Evolutionary conservation across 2,797 vertebrate genomes (phyloP).

Genomic region (Distichodus sexfasciatus): DNA sequence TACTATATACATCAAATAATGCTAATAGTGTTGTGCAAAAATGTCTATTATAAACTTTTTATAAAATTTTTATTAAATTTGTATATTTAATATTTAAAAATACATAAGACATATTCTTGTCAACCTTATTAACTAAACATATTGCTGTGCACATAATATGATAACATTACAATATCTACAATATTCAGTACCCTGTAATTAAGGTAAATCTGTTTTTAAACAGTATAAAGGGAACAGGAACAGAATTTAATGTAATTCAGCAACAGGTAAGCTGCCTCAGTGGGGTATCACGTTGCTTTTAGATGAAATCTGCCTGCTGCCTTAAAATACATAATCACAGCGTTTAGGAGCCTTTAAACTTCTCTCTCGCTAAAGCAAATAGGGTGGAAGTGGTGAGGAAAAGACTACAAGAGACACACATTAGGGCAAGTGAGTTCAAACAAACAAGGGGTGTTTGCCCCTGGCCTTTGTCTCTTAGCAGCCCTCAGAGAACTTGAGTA

Average conservation of each 20-base stretch:
- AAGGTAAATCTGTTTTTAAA: conserved; percentile 30
- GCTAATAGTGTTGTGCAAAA: no score
- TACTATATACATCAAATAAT: no score
- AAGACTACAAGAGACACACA: conserved; percentile 16
- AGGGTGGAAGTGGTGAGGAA: conserved; percentile 29
- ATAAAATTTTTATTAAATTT: no score
- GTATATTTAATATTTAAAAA: no score
- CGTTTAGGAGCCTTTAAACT: conserved; percentile 42
- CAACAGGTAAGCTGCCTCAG: conserved; percentile 24
- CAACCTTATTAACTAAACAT: no score
- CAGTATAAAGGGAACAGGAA: conserved; percentile 4
- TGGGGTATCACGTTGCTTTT: conserved; percentile 37
- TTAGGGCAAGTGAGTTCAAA: conserved; percentile 16
- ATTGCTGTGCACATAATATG: no score
- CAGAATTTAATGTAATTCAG: conserved; percentile 1
- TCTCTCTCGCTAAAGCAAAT: conserved; percentile 40
- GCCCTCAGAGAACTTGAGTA: conserved; percentile 41
- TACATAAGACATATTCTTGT: no score
- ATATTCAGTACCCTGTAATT: no score
- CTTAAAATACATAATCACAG: conserved; percentile 42
- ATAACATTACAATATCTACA: no score
- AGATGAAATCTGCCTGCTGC: conserved; percentile 38
- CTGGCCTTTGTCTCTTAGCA: conserved; percentile 51
- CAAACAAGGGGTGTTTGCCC: neutral
- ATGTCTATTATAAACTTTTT: no score